Conservation (phyloP, 1,140 invertebrate genomes). For the Magallana ariakensis region DNA sequence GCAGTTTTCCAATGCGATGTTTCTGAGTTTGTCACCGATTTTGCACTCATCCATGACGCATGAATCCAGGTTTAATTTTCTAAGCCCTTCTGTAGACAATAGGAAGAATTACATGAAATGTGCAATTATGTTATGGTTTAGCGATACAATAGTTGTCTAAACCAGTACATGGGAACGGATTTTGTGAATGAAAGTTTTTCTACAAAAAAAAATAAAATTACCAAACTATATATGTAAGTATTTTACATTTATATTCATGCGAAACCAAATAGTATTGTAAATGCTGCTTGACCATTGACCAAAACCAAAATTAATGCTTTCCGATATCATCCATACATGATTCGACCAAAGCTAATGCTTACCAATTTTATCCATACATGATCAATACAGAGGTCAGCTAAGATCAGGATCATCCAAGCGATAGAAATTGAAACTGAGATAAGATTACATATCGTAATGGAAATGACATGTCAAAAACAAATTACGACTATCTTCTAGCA, state of each 20-base stretch:
- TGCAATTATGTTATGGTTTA: no score
- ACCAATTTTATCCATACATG: not conserved
- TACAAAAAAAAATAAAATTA: no score
- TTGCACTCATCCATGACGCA: constrained; percentile 1
- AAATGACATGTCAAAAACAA: constrained; percentile 32
- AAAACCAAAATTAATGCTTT: no score
- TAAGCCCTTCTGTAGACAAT: not conserved
- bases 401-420: constrained; percentile 10
- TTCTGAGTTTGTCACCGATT: no score
- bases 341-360: no score
- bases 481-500: not conserved
- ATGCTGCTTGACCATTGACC: no score
- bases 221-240: no score
- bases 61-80: not conserved
- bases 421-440: constrained; percentile 19
- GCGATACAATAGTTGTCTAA: no score
- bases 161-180: no score
- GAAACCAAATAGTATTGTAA: no score
- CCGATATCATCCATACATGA: not conserved
- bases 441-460: constrained; percentile 29
- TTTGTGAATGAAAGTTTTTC: no score
- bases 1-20: not conserved
- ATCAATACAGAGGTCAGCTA: not conserved
- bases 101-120: not conserved
- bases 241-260: no score